Base-by-base conservation (phyloP, 2,888 invertebrate species). In the Embidobia sp. region DNA sequence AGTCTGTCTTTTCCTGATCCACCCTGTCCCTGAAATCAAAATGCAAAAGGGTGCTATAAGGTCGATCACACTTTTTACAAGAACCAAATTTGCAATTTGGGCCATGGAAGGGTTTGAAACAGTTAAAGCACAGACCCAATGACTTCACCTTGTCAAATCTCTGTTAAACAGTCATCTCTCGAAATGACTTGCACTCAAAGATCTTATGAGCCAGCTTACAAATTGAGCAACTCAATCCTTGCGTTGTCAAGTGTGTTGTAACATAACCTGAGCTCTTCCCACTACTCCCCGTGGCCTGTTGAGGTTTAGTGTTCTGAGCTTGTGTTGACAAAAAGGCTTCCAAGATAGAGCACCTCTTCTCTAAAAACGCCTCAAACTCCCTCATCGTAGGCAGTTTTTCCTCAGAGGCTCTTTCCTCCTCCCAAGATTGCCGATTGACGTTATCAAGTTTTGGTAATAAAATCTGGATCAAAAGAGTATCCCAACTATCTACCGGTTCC, bases 1-100 rank as follows among this genome's bases (percentile, higher is more conserved):
- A n/a, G n/a, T n/a, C n/a, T n/a, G n/a, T n/a, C n/a, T n/a, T n/a
- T n/a, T n/a, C n/a, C n/a, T n/a, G n/a, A n/a, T n/a, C n/a, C n/a
- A n/a, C n/a, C n/a, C n/a, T n/a, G n/a, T 11, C 22, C 2, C 13
- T 5, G 2, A 6, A 10, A 19, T 44, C 44, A 7, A 46, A 46
- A 35, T 70, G 70, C 11, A 70, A 26, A 1, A 70, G 19, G 1
- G 61, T 70, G 15, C 40, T 70, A 11, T 70, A 61, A 10, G 7
- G 29, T 37, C 13, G 61, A 10, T 31, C 6, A 4, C 64, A 64
- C 10, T 35, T 46, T 8, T 46, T 66, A 16, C 53, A 66, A 6
- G 55, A 11, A 2, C 33, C 55, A 13, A 19, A 27, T 2, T 10
- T 13, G 7, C 66, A 66, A 5, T 44, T 11, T 10, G 10, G 29